Base-by-base conservation (phyloP, 1,140 invertebrate genomes). In the Bombyx mandarina region DNA sequence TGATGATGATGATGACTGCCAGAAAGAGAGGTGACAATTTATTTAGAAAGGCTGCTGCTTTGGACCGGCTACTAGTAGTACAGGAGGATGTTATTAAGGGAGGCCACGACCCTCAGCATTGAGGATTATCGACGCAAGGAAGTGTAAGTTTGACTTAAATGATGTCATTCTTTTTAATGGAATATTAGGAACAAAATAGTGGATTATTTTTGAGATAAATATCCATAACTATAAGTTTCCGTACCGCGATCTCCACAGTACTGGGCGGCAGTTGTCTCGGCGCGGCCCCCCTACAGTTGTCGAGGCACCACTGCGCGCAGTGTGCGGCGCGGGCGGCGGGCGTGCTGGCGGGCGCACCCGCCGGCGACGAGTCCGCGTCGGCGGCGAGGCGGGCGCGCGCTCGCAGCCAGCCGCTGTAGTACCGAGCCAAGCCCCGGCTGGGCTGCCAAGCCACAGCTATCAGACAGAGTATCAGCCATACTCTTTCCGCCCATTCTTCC, bases 251-350 rank as follows among this genome's bases (percentile, higher is more conserved):
- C 90, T 99, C 97, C 0, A 97, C 95, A 43, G 95, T 94, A 35
- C 96, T 98, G 1, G 97, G 96, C 49, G 97, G 95, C 73, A 94
- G 92, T 69, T 93, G 93, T 54, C 97, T 84, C 22, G 94, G 93
- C 82, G 96, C 94, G 0, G 93, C 94, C 66, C 95, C 95, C 62
- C 96, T 94, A 58, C 97, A 95, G 88, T 98, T 97, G 69, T 97
- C 96, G 35, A 97, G 88, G 75, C 96, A 98, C 94, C 96, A 98
- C 75, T 97, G 95, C 8, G 97, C 96, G 75, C 97, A 97, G 77
- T 97, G 95, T 26, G 81, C 77, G 4, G 81, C 73, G 26, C 79
- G 60, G 0, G 71, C 73, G 50, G 56, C 43, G 49, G 49, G 58
- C 57, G 57, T 49, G 45, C 61, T 62, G 8, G 60, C 63, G 56